Conservation (phyloP, 92 coral and sea anemone genomes). For the Heteractis magnifica region DNA sequence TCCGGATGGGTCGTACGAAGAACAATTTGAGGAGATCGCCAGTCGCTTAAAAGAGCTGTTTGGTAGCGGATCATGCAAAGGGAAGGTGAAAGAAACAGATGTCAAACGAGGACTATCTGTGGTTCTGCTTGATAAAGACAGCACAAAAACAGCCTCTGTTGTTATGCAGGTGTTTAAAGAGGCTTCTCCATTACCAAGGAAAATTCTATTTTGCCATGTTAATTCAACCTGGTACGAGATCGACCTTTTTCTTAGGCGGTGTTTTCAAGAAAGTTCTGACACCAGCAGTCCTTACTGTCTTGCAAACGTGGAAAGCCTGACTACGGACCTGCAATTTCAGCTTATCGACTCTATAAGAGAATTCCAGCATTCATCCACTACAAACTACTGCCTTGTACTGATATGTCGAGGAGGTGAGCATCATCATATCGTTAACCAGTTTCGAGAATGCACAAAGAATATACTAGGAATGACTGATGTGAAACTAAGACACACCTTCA, state of each 20-base stretch:
- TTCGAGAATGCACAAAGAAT: slow-evolving; percentile 45
- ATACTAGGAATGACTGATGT: slow-evolving; percentile 58
- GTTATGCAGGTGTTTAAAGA: slow-evolving; percentile 51
- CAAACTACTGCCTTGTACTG: slow-evolving; percentile 50
- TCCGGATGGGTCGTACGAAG: neutral
- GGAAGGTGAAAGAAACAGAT: neutral
- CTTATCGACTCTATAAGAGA: slow-evolving; percentile 57
- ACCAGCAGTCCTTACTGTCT: slow-evolving; percentile 47
- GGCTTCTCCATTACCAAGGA: slow-evolving; percentile 42
- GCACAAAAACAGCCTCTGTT: slow-evolving; percentile 57
- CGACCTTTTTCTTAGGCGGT: slow-evolving; percentile 55
- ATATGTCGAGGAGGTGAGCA: slow-evolving; percentile 77
- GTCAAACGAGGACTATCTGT: slow-evolving; percentile 41
- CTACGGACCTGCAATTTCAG: slow-evolving; percentile 63
- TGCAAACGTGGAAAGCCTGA: slow-evolving; percentile 71
- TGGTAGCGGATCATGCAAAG: neutral
- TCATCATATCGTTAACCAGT: slow-evolving; percentile 71
- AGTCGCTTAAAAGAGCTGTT: slow-evolving; percentile 21
- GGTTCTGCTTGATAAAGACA: slow-evolving; percentile 51
- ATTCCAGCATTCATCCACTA: slow-evolving; percentile 10
- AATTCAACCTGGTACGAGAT: slow-evolving; percentile 74
- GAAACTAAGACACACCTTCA: slow-evolving; percentile 36
- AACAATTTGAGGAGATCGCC: slow-evolving; percentile 14
- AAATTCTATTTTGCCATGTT: slow-evolving; percentile 54
- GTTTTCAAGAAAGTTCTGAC: slow-evolving; percentile 30